phyloP scores from a whole-genome alignment of 2,797 vertebrate species.

The Coluber constrictor region DNA sequence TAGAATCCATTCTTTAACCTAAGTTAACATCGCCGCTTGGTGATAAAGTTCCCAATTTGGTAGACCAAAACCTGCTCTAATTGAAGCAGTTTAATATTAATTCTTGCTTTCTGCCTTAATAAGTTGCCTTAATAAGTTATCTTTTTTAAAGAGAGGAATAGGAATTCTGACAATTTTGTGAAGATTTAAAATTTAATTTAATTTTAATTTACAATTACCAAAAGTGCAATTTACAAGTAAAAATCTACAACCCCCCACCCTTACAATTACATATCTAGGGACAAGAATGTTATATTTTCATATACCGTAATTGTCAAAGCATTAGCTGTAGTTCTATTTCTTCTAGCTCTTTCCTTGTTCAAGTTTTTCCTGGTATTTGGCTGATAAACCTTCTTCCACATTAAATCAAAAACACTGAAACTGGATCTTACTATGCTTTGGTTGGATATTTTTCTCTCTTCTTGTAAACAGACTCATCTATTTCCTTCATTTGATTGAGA shows the following conservation, averaged over 20 bases:
- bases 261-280: slow-evolving; percentile 41
- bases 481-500: slow-evolving; percentile 53
- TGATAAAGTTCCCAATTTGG: no score
- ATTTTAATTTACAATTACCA: slow-evolving; percentile 35
- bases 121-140: rapidly evolving
- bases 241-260: slow-evolving; percentile 28
- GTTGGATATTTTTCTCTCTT: slow-evolving; percentile 46
- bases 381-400: slow-evolving; percentile 57
- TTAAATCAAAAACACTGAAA: slow-evolving; percentile 62
- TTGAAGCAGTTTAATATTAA: no score
- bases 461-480: slow-evolving; percentile 46
- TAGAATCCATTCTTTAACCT: no score
- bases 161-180: slow-evolving; percentile 20
- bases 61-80: no score
- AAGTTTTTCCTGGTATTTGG: slow-evolving; percentile 52
- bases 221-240: slow-evolving; percentile 47
- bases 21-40: no score
- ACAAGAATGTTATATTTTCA: slow-evolving; percentile 59
- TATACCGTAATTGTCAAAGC: slow-evolving; percentile 51
- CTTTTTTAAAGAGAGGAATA: slow-evolving; percentile 20
- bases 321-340: slow-evolving; percentile 68
- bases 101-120: no score
- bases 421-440: slow-evolving; percentile 34
- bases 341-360: slow-evolving; percentile 61
- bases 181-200: slow-evolving; percentile 45